Base-by-base conservation (phyloP, 2,888 invertebrate genomes). In the Spisula subtruncata region DNA sequence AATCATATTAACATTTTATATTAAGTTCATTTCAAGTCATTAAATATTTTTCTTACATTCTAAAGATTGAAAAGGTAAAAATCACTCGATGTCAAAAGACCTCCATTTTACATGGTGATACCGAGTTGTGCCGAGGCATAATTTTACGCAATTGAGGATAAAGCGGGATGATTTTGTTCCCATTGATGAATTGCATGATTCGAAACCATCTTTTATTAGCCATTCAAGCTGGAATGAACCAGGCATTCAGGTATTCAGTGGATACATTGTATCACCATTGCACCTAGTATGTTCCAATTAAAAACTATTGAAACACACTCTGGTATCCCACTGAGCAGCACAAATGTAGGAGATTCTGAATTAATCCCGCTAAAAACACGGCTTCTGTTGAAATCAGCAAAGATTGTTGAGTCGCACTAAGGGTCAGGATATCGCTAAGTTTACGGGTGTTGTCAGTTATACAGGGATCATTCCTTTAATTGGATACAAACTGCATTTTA, bases 221-320 rank as follows among this genome's bases (percentile, higher is more conserved):
- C 35, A 75, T 32, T 75, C 75, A 75, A 10, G 75, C 16, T 75
- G 29, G 32, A 75, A 75, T 75, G 75, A 75, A 75, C 75, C 75
- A 35, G 12, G 18, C 35, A 32, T 75, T 32, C 25, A 12, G 35
- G 85, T 54, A 12, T n/a, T 32, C 29, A 51, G 25, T 18, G 46
- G 56, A 54, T 41, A 25, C 46, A 85, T 87, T 89, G 89, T 90
- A 35, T 54, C 60, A 46, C 66, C 75, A 75, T 80, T 92, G 80
- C 89, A 87, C 89, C 86, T 86, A 86, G 87, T 88, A 87, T 92
- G 91, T 92, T 90, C 91, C 92, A 91, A 90, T 90, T 91, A 91
- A 92, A 89, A 86, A 86, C 89, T 89, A 75, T 81, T 88, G 90
- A 93, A 93, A 92, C 83, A 89, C 79, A 25, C 18, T 51, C 66